Evolutionary conservation across 2,797 vertebrate genomes (phyloP).

Genomic region (Hybognathus amarus): DNA sequence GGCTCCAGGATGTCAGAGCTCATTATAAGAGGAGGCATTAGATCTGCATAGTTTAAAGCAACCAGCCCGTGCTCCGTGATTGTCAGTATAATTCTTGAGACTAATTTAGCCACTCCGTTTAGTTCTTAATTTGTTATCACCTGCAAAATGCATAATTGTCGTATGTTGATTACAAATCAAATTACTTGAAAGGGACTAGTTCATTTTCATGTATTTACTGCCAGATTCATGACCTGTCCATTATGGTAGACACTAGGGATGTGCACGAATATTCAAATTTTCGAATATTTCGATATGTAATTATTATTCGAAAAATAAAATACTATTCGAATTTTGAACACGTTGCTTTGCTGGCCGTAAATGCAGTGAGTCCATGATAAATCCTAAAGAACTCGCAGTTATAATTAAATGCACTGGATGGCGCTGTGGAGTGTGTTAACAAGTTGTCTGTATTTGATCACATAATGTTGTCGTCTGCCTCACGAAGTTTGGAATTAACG

Average conservation of each 20-base stretch:
- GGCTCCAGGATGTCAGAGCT: conserved; percentile 53
- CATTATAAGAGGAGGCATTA: conserved; percentile 25
- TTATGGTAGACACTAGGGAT: not conserved
- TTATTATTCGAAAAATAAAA: too few species aligned
- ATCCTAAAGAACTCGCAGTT: too few species aligned
- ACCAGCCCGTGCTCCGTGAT: not conserved
- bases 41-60: conserved; percentile 9
- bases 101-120: not conserved
- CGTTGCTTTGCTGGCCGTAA: too few species aligned
- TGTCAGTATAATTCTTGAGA: not conserved
- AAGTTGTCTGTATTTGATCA: too few species aligned
- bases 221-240: conserved; percentile 4
- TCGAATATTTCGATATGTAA: too few species aligned
- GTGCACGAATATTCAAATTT: too few species aligned
- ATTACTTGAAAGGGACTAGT: not conserved
- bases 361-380: too few species aligned
- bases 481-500: too few species aligned
- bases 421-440: too few species aligned
- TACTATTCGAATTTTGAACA: too few species aligned
- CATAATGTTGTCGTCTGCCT: too few species aligned
- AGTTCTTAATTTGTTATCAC: not conserved
- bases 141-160: not conserved
- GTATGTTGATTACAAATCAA: not conserved
- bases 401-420: too few species aligned
- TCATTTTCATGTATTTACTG: not conserved